Evolutionary conservation across 1,140 invertebrate species (phyloP).

Genomic region (Drosophila equinoxialis): DNA sequence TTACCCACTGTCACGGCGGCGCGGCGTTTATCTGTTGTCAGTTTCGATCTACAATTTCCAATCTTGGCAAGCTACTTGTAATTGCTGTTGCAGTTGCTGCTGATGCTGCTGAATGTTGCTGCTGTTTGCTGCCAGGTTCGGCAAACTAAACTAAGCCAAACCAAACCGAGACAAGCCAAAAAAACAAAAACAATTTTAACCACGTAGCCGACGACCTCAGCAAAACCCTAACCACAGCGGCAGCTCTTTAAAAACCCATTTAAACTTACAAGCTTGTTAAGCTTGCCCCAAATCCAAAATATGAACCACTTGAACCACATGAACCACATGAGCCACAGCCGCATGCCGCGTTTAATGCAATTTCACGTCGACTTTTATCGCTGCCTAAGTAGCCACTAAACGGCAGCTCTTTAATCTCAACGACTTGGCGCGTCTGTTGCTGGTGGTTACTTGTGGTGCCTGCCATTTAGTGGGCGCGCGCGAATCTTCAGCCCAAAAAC

Average conservation of each 20-base stretch:
- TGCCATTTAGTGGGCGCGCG: slow-evolving; percentile 7
- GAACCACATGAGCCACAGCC: slow-evolving; percentile 39
- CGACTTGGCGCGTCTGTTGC: slow-evolving; percentile 55
- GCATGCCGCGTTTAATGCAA: slow-evolving; percentile 65
- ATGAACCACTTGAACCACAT: slow-evolving; percentile 33
- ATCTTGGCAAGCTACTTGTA: slow-evolving; percentile 71
- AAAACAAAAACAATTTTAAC: neutral
- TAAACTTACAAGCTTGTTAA: slow-evolving; percentile 79
- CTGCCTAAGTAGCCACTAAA: slow-evolving; percentile 79
- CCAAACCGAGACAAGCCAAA: no score
- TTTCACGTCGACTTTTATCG: slow-evolving; percentile 78
- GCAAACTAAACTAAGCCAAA: neutral
- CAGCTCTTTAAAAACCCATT: slow-evolving; percentile 80
- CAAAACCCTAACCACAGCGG: slow-evolving; percentile 22
- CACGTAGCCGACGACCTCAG: neutral
- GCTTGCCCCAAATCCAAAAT: slow-evolving; percentile 71
- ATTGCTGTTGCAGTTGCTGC: slow-evolving; percentile 46
- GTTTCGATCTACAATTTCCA: slow-evolving; percentile 64
- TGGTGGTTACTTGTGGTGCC: neutral
- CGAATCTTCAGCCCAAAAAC: slow-evolving; percentile 28
- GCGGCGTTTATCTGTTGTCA: slow-evolving; percentile 43
- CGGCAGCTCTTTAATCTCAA: slow-evolving; percentile 81
- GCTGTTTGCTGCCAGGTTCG: slow-evolving; percentile 52
- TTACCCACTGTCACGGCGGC: slow-evolving; percentile 48
- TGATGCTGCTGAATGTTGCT: neutral